Conservation (phyloP, 2,797 vertebrate species). For the Darevskia mixta region DNA sequence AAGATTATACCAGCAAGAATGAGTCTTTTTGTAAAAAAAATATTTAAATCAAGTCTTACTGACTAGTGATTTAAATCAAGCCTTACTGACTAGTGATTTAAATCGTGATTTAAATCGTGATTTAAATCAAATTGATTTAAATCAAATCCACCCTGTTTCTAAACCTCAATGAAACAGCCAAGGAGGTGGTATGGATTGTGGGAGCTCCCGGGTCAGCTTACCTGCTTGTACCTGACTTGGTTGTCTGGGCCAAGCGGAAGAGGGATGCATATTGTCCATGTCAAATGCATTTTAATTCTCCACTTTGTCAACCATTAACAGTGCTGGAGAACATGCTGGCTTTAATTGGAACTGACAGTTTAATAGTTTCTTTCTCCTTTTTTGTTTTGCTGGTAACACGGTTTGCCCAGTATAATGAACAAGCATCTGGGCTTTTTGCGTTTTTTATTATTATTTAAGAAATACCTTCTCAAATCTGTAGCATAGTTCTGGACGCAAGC, state of each 20-base stretch:
- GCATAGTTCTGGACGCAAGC: not conserved
- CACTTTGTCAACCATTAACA: conserved; percentile 54
- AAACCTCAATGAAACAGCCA: not conserved
- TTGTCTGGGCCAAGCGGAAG: conserved; percentile 43
- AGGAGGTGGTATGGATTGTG: not conserved
- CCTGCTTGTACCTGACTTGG: conserved; percentile 20
- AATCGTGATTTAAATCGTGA: no score
- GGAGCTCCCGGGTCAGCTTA: not conserved
- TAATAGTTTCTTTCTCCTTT: conserved; percentile 49
- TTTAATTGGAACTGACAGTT: conserved; percentile 64
- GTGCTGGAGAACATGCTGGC: conserved; percentile 45
- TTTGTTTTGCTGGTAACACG: not conserved
- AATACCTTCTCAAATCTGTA: not conserved
- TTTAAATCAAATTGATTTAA: no score
- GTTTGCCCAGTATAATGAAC: conserved; percentile 37
- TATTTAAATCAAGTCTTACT: no score
- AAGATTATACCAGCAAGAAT: no score
- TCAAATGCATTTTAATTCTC: conserved; percentile 47
- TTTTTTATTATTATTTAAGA: not conserved
- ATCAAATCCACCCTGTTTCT: no score
- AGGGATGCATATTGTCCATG: conserved; percentile 21
- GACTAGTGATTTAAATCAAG: no score
- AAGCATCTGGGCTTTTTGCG: conserved; percentile 15
- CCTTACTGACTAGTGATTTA: no score
- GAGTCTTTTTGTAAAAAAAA: no score